Evolutionary conservation across 2,888 invertebrate genomes (phyloP).

Genomic region (Kryphioiulus occultus): DNA sequence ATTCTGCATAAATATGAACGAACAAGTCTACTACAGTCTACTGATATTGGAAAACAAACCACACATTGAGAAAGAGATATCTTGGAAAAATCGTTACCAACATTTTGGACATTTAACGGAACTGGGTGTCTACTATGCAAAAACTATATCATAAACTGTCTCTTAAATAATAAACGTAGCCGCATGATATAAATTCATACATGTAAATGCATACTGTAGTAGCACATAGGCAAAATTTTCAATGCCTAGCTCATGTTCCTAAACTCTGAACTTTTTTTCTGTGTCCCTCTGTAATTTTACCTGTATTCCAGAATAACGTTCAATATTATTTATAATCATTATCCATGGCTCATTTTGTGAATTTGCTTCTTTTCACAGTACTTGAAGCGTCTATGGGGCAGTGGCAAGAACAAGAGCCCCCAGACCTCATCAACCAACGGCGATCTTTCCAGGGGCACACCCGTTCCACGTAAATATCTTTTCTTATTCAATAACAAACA

Average conservation of each 20-base stretch:
- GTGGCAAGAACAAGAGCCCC: slow-evolving; percentile 53
- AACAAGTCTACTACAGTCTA: too few relatives aligned
- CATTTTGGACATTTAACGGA: too few relatives aligned
- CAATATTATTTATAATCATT: not conserved
- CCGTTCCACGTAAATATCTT: slow-evolving; percentile 45
- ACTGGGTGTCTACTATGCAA: too few relatives aligned
- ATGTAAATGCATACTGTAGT: too few relatives aligned
- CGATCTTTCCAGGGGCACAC: slow-evolving; percentile 47
- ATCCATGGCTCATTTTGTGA: not conserved
- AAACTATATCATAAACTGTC: too few relatives aligned
- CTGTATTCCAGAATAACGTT: not conserved
- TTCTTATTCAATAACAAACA: not conserved
- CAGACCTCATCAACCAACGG: slow-evolving; percentile 53
- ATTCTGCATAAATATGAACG: not conserved
- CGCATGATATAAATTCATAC: too few relatives aligned
- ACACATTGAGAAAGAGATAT: too few relatives aligned
- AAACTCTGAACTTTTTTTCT: not conserved
- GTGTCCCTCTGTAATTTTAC: not conserved
- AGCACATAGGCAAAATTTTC: not conserved
- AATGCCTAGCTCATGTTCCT: not conserved
- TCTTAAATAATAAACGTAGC: too few relatives aligned
- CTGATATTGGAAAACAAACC: too few relatives aligned
- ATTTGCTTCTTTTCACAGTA: slow-evolving; percentile 45
- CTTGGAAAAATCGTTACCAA: too few relatives aligned
- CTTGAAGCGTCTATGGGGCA: slow-evolving; percentile 53